Conservation (phyloP, 2,888 invertebrate genomes). For the Phragmatobia fuliginosa region DNA sequence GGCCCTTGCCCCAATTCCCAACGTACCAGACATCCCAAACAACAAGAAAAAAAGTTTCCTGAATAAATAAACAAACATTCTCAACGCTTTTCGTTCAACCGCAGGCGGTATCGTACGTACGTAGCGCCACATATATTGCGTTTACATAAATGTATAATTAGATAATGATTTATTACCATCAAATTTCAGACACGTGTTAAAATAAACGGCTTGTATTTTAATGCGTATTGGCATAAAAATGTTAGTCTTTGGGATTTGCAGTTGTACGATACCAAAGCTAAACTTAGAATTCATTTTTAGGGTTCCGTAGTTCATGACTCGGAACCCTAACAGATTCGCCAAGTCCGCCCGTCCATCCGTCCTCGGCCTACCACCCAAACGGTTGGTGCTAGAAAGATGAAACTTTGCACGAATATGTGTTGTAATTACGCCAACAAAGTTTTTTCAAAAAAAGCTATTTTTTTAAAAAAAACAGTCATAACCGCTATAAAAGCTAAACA, state of each 20-base stretch:
- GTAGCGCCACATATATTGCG: conserved; percentile 16
- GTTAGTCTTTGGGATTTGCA: conserved; percentile 2
- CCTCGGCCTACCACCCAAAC: too few relatives aligned
- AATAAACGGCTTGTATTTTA: conserved; percentile 39
- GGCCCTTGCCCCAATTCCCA: not conserved
- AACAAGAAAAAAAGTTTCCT: conserved; percentile 1
- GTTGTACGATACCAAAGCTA: too few relatives aligned
- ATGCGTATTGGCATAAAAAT: conserved; percentile 12
- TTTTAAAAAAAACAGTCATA: too few relatives aligned
- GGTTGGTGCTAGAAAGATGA: too few relatives aligned
- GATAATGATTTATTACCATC: conserved; percentile 33
- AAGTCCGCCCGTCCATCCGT: too few relatives aligned
- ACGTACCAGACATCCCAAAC: conserved; percentile 2
- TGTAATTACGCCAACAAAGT: too few relatives aligned
- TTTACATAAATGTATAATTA: conserved; percentile 29
- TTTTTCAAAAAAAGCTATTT: too few relatives aligned
- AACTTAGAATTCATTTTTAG: too few relatives aligned
- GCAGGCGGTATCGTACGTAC: conserved; percentile 7
- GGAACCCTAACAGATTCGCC: too few relatives aligned
- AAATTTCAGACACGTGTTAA: conserved; percentile 30
- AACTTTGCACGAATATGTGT: too few relatives aligned
- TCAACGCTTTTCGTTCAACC: conserved; percentile 3
- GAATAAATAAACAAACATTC: conserved; percentile 24
- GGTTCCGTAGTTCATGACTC: too few relatives aligned
- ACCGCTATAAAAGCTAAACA: too few relatives aligned